Evolutionary conservation across 2,888 invertebrate species (phyloP).

Genomic region (Euplagia quadripunctaria): DNA sequence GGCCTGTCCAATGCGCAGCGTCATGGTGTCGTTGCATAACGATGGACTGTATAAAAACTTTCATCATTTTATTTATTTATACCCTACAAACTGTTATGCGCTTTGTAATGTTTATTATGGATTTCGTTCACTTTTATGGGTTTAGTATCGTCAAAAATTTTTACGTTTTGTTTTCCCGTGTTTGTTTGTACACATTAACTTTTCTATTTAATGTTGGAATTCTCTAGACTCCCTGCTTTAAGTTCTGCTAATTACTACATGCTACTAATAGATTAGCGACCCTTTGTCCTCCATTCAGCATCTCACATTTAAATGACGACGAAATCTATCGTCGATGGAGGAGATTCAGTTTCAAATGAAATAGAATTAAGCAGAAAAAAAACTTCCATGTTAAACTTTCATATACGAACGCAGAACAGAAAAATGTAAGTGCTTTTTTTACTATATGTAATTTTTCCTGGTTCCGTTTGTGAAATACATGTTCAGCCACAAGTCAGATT

Average conservation of each 20-base stretch:
- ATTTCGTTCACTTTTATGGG: constrained; percentile 25
- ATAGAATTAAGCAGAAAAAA: not conserved
- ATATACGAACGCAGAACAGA: not conserved
- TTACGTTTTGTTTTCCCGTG: not conserved
- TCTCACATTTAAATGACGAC: not conserved
- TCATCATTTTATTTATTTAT: constrained; percentile 47
- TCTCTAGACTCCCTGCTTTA: no score
- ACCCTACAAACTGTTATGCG: constrained; percentile 38
- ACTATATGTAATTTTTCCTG: no score
- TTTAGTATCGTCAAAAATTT: not conserved
- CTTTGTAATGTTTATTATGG: constrained; percentile 7
- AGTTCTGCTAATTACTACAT: not conserved
- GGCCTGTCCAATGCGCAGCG: constrained; percentile 55
- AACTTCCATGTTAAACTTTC: not conserved
- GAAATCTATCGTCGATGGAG: not conserved
- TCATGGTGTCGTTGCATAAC: constrained; percentile 58
- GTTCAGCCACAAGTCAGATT: no score
- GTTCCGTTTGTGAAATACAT: no score
- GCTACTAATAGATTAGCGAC: not conserved
- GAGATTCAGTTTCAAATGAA: not conserved
- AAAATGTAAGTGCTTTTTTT: no score
- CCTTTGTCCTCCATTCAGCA: not conserved
- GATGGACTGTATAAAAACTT: constrained; percentile 43
- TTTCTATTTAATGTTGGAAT: not conserved
- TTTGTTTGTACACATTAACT: not conserved